Conservation (phyloP, 2,888 invertebrate genomes). For the Megastigmus dorsalis region DNA sequence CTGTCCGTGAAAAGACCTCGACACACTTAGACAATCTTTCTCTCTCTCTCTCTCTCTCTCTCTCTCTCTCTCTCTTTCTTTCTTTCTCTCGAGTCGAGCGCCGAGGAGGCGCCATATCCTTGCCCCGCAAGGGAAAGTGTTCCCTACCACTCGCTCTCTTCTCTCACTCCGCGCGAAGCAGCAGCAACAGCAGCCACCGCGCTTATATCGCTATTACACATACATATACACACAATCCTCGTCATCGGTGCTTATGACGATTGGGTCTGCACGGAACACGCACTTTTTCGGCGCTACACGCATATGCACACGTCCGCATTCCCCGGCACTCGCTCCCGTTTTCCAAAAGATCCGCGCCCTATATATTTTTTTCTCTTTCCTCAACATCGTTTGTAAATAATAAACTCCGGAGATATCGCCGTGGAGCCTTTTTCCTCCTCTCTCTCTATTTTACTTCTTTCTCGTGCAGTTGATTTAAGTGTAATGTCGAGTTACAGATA, state of each 20-base stretch:
- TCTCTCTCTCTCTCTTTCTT: constrained; percentile 1
- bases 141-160: constrained; percentile 64
- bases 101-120: constrained; percentile 66
- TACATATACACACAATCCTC: too few species aligned
- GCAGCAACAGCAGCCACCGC: background rate
- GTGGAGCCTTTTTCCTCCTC: background rate
- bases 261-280: constrained; percentile 59
- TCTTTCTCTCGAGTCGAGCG: constrained; percentile 63
- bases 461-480: too few species aligned
- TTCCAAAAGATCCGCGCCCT: constrained; percentile 15
- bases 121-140: constrained; percentile 72
- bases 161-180: too few species aligned
- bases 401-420: background rate
- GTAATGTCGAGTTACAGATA: background rate
- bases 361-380: background rate
- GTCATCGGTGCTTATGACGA: constrained; percentile 51
- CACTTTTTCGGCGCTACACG: background rate
- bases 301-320: constrained; percentile 34
- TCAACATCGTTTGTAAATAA: background rate
- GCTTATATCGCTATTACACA: background rate
- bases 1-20: constrained; percentile 75
- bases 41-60: constrained; percentile 55
- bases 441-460: too few species aligned
- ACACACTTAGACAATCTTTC: constrained; percentile 70
- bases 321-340: constrained; percentile 14